A percentile compares a stretch with the other conserved stretches of the same genome.
Evolutionary conservation across 2,113 vertebrate species (phyloP).

Genomic region (Neofelis nebulosa): DNA sequence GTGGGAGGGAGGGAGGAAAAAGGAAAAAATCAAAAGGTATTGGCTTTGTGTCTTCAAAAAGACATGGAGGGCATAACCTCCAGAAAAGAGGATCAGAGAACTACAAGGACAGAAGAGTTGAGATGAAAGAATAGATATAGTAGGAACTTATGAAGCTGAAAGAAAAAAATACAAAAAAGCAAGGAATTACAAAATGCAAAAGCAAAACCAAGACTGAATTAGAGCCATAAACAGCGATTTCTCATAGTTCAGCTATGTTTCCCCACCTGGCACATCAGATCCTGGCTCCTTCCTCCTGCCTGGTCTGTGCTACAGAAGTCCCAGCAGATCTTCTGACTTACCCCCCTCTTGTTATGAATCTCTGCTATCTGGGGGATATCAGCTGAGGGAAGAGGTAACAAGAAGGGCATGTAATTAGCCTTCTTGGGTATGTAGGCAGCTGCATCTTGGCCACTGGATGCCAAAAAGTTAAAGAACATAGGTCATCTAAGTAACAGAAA

Average conservation of each 20-base stretch:
- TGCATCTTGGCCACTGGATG: not conserved
- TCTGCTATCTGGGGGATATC: not conserved
- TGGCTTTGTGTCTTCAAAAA: not conserved
- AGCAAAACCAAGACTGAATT: not conserved
- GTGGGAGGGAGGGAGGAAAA: no score
- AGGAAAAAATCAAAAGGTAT: not conserved
- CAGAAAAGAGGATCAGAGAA: not conserved
- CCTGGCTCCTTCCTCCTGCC: not conserved
- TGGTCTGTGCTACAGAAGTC: not conserved
- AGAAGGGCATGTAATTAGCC: not conserved
- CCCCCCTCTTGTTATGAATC: not conserved
- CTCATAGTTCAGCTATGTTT: not conserved
- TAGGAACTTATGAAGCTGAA: not conserved
- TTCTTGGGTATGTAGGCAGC: not conserved
- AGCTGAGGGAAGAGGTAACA: not conserved
- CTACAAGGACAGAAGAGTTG: not conserved
- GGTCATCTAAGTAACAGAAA: not conserved
- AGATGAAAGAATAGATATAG: not conserved
- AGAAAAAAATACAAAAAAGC: not conserved
- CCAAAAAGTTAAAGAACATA: not conserved
- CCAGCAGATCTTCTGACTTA: not conserved
- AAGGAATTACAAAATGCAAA: not conserved
- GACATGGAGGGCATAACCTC: not conserved
- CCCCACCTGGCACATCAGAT: no score
- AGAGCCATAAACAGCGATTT: not conserved